Evolutionary conservation across 2,888 invertebrate genomes (phyloP), one percentile per base, ranked within the genome.

Genomic region (Andrena trimmerana): DNA sequence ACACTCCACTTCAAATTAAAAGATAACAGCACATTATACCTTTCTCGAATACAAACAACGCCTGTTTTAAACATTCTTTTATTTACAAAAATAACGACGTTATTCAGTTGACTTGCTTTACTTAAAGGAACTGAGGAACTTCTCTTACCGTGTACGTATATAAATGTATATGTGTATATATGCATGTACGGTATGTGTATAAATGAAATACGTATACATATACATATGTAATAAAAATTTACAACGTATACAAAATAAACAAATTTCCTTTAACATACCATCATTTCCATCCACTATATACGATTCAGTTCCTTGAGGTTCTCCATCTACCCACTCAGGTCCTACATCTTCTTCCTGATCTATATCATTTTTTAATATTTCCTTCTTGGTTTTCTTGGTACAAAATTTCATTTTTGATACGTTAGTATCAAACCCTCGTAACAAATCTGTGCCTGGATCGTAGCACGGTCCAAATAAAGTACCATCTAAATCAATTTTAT

Each of bases 221-320:
- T 33, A 33, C 10, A 36, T 36, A 10, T 0, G 10, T 36, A 10
- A 36, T 36, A 36, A 10, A 36, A 36, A 36, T 36, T 36, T 10
- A 36, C 36, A 48, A 57, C 48, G 42, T 16, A 10, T 8, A 20
- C 10, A 13, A 24, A 63, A 50, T 54, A 16, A 27, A 42, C 7
- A 54, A 57, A 1, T 75, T 10, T 33, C 36, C 50, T 67, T 31
- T 76, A 50, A 29, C 7, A 16, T 86, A 93, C 93, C 93, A 72
- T 93, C 93, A 63, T 91, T 91, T 36, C 92, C 92, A 87, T 94
- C 94, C n/a, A 93, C 93, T 33, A 93, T 93, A 54, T 90, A 94
- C 42, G 93, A 91, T 68, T 93, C 93, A 42, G 90, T 90, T 42
- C 93, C 94, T 71, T 92, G 92, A 20, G 93, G 93, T 72, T 93